These are phyloP conservation scores for Mimumesa dahlbomi DNA, from an alignment of 2,888 invertebrate species.

Conservation along the genomic window DNA sequence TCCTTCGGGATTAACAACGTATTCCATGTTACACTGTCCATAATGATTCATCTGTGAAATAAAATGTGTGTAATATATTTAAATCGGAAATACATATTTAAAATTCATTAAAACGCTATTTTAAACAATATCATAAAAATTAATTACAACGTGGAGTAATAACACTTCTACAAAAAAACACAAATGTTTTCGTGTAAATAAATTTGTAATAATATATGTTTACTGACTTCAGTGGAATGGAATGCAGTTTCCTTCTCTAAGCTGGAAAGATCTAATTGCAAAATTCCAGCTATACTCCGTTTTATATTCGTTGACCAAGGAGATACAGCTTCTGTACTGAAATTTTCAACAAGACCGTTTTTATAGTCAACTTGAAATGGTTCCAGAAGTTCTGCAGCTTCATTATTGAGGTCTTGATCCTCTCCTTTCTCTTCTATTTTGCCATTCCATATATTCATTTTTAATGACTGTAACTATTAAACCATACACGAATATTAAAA, in stretches of 20 bases:
- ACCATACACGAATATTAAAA: too few species aligned
- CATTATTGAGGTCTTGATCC: constrained; percentile 46
- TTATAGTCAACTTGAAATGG: constrained; percentile 73
- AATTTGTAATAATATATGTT: too few species aligned
- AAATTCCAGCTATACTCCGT: constrained; percentile 84
- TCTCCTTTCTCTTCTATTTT: constrained; percentile 52
- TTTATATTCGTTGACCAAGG: constrained; percentile 87
- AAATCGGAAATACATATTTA: neutral
- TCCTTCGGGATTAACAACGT: constrained; percentile 71
- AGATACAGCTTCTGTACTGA: constrained; percentile 78
- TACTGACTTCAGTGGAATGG: constrained; percentile 73
- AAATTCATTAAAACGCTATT: constrained; percentile 2
- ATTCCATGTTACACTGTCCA: constrained; percentile 78
- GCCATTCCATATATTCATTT: constrained; percentile 73
- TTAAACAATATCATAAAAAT: neutral
- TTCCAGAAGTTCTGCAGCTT: constrained; percentile 69
- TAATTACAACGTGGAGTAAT: neutral
- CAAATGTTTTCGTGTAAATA: too few species aligned
- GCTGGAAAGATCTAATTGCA: constrained; percentile 82
- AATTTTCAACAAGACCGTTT: constrained; percentile 73
- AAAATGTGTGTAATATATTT: constrained; percentile 5
- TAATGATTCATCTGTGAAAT: constrained; percentile 76
- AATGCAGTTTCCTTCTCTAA: constrained; percentile 72
- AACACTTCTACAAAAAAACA: too few species aligned
- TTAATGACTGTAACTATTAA: constrained; percentile 69